Base-by-base conservation (phyloP, 2,113 vertebrate species). In the Eira barbara region DNA sequence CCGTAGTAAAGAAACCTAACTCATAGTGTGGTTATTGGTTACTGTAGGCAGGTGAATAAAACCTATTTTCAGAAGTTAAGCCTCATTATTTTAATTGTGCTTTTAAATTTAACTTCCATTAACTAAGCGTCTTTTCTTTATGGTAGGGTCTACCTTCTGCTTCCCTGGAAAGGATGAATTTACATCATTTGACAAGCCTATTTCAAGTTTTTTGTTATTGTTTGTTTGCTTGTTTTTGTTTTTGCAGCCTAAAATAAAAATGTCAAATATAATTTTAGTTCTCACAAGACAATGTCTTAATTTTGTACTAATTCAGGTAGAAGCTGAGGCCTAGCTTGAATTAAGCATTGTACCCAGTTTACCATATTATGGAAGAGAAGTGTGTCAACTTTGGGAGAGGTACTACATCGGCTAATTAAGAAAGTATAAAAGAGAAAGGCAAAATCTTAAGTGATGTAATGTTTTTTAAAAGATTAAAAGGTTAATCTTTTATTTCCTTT, bases 41-140 rank as follows among this genome's bases (percentile, higher is more conserved):
- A 99, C 80, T 98, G 98, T 98, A 98, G 97, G 96, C 98, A 98
- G 97, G 97, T 99, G 98, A 99, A 99, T 99, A 99, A 99, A 99
- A 98, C 98, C 93, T 99, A 98, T 98, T 99, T 99, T 99, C 98
- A 98, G 98, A 99, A 98, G 96, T 96, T 97, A 98, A 67, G 96
- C 97, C 96, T 99, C 97, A 98, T 94, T 98, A 96, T 98, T 98
- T 98, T 87, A 78, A 96, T 86, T 85, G 90, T 98, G 95, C 93
- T 98, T 97, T 76, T 97, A 94, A 98, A 97, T 96, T 95, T 89
- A 95, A 89, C 76, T 47, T 97, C 80, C 81, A 97, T 98, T 98
- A 97, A 98, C 83, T 90, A 90, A 97, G 47, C 93, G 82, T 97
- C 97, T 96, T 97, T 97, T 97, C 91, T 98, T 97, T 97, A 95